Conservation (phyloP, 2,888 invertebrate genomes). For the Aleiodes testaceus region DNA sequence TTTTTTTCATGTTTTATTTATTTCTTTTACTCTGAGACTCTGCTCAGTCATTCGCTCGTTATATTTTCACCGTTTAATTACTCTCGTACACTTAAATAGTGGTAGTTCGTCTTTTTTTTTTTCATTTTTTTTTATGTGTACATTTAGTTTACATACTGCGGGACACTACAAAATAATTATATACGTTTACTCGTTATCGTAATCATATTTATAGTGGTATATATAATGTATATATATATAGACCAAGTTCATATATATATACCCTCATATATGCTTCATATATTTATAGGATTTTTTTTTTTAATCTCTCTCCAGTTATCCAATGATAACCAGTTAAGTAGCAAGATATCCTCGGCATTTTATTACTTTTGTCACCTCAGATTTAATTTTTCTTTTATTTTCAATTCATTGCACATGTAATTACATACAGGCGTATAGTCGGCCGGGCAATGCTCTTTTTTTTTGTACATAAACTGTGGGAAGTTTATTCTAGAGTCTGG, state of each 20-base stretch:
- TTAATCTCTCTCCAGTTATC: constrained; percentile 30
- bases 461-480: neutral
- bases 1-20: constrained; percentile 16
- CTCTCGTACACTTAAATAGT: constrained; percentile 38
- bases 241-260: constrained; percentile 51
- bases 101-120: constrained; percentile 29
- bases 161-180: constrained; percentile 72
- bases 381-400: constrained; percentile 8
- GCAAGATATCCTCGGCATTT: constrained; percentile 32
- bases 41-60: constrained; percentile 35
- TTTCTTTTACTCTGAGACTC: constrained; percentile 29
- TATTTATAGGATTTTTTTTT: constrained; percentile 70
- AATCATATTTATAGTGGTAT: constrained; percentile 59
- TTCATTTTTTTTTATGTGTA: constrained; percentile 59
- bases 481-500: neutral
- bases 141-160: constrained; percentile 71
- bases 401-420: constrained; percentile 1
- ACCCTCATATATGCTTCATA: constrained; percentile 73
- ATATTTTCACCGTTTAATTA: constrained; percentile 33
- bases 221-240: constrained; percentile 73
- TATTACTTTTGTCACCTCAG: constrained; percentile 19
- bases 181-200: constrained; percentile 57
- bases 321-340: constrained; percentile 23
- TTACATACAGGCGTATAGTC: neutral
- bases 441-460: constrained; percentile 12